Evolutionary conservation across 2,888 invertebrate genomes (phyloP).

Genomic region (Coecobrya sp.): DNA sequence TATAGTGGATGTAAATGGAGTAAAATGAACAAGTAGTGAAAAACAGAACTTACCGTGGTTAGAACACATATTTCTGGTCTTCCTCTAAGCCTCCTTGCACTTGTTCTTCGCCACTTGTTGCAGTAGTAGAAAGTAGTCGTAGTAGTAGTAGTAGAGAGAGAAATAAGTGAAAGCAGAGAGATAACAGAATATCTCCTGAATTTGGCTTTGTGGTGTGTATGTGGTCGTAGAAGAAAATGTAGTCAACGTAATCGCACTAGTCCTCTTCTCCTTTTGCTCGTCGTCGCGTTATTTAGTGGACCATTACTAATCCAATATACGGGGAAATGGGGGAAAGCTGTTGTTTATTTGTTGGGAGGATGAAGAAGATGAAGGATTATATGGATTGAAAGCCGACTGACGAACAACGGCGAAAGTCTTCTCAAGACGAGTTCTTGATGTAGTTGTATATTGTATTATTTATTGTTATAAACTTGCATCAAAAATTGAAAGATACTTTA

Average conservation of each 20-base stretch:
- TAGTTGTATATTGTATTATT: background rate
- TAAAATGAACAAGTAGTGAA: background rate
- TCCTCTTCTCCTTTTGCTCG: background rate
- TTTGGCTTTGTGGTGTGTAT: background rate
- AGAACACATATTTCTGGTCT: constrained; percentile 72
- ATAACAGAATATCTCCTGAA: background rate
- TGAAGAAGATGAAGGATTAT: constrained; percentile 21
- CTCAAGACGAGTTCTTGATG: background rate
- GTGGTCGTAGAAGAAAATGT: background rate
- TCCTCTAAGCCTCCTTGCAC: constrained; percentile 25
- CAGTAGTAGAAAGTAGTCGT: constrained; percentile 11
- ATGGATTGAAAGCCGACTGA: background rate
- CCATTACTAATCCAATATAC: constrained; percentile 56
- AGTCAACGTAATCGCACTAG: background rate
- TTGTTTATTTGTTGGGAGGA: constrained; percentile 39
- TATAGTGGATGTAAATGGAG: background rate
- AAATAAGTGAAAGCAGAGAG: constrained; percentile 3
- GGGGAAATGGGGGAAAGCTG: constrained; percentile 3
- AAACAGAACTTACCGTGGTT: constrained; percentile 65
- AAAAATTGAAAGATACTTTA: constrained; percentile 7
- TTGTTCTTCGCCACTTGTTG: constrained; percentile 75
- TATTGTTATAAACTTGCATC: constrained; percentile 11
- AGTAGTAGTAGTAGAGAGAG: background rate
- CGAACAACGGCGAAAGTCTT: background rate
- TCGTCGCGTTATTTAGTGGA: constrained; percentile 53